Evolutionary conservation across 1,140 invertebrate species (phyloP).

Genomic region (Semibalanus balanoides): DNA sequence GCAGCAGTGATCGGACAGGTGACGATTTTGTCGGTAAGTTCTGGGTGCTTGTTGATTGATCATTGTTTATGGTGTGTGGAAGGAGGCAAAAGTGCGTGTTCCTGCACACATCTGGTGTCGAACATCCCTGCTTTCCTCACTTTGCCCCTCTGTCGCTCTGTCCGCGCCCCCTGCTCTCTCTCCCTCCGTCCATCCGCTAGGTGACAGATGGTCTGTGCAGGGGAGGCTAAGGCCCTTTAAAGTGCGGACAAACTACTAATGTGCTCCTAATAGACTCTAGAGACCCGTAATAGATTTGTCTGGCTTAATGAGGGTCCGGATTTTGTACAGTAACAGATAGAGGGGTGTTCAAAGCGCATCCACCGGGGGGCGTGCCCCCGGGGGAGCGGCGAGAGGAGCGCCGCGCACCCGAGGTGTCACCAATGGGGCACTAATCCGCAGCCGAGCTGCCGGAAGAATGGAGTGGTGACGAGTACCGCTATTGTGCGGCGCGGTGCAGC

Average conservation of each 20-base stretch:
- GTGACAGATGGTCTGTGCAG: neutral
- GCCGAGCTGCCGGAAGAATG: neutral
- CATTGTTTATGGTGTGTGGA: too few species aligned
- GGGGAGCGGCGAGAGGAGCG: neutral
- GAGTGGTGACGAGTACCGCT: neutral
- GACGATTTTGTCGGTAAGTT: too few species aligned
- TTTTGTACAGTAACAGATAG: constrained; percentile 2
- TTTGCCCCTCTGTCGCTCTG: too few species aligned
- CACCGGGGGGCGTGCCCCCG: too few species aligned
- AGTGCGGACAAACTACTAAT: constrained; percentile 2
- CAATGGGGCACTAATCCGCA: neutral
- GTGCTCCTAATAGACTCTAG: neutral
- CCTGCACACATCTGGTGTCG: too few species aligned
- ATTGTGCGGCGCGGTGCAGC: neutral
- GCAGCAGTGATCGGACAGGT: too few species aligned
- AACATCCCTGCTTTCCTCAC: too few species aligned
- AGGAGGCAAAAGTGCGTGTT: too few species aligned
- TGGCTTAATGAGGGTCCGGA: neutral
- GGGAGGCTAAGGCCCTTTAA: neutral
- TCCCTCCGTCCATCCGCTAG: too few species aligned
- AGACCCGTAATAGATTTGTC: neutral
- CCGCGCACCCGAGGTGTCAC: neutral
- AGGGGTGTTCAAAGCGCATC: neutral
- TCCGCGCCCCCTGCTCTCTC: too few species aligned
- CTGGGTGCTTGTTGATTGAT: too few species aligned